Evolutionary conservation across 2,113 vertebrate species (phyloP).

Genomic region (Dryoscopus gambensis): DNA sequence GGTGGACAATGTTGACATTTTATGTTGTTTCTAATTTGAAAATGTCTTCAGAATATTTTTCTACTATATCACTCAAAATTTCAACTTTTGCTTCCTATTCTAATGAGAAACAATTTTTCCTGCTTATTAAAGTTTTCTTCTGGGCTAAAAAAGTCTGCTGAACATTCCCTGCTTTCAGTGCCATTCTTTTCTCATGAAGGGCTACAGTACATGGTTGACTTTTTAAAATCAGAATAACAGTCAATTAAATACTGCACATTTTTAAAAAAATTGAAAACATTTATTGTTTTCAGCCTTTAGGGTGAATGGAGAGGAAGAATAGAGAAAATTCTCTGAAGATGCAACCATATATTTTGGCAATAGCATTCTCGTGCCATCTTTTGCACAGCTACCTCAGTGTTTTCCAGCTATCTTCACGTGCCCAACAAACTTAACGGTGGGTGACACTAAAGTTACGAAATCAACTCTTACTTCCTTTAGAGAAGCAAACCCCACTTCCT

Average conservation of each 20-base stretch:
- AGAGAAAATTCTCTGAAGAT: neutral
- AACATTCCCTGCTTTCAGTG: neutral
- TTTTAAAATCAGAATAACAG: neutral
- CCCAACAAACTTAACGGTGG: neutral
- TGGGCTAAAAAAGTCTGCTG: neutral
- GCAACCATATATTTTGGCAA: neutral
- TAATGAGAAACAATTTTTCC: neutral
- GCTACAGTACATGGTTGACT: neutral
- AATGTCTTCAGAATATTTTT: neutral
- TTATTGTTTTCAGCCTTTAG: neutral
- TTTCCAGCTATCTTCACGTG: neutral
- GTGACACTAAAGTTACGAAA: neutral
- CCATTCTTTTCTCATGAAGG: neutral
- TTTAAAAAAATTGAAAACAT: neutral
- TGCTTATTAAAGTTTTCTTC: neutral
- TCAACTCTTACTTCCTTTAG: neutral
- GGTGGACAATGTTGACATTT: neutral
- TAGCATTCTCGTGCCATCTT: neutral
- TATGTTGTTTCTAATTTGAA: neutral
- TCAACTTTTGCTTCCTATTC: neutral
- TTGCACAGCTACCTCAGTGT: neutral
- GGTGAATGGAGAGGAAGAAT: neutral
- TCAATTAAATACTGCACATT: neutral
- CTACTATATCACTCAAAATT: neutral
- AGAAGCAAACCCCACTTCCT: neutral